phyloP scores from a whole-genome alignment of 1,140 invertebrate species.

The Catajapyx aquilonaris region DNA sequence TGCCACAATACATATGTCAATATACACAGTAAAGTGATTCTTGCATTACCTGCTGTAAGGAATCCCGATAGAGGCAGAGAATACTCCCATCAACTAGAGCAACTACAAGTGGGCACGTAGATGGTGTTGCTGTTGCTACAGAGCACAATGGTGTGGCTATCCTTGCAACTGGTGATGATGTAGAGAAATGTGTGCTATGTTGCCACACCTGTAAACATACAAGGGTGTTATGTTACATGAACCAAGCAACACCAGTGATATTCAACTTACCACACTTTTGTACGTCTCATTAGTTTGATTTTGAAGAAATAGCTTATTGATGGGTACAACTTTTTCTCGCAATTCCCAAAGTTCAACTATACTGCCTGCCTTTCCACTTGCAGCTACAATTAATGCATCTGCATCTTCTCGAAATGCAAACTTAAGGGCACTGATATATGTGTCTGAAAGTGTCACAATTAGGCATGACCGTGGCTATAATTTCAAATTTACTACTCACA shows the following conservation, averaged over 20 bases:
- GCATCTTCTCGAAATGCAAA: slow-evolving; percentile 62
- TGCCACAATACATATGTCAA: too few relatives aligned
- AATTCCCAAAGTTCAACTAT: slow-evolving; percentile 72
- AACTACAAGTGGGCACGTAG: slow-evolving; percentile 40
- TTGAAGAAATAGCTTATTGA: slow-evolving; percentile 49
- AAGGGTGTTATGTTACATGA: not conserved
- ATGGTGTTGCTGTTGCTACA: slow-evolving; percentile 32
- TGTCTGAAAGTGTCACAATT: too few relatives aligned
- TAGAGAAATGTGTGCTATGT: slow-evolving; percentile 37
- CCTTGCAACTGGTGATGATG: slow-evolving; percentile 23
- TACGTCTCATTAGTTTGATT: slow-evolving; percentile 27
- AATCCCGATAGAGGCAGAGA: slow-evolving; percentile 49
- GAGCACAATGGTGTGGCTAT: slow-evolving; percentile 36
- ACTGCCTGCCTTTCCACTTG: slow-evolving; percentile 33
- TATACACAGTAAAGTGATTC: not conserved
- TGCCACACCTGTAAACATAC: slow-evolving; percentile 32
- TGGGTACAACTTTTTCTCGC: slow-evolving; percentile 46
- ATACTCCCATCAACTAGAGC: slow-evolving; percentile 52
- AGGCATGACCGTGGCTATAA: too few relatives aligned
- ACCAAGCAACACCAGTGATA: not conserved
- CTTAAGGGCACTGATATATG: slow-evolving; percentile 49
- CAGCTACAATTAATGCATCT: slow-evolving; percentile 54
- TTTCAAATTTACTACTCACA: slow-evolving; percentile 18
- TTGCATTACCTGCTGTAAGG: slow-evolving; percentile 36
- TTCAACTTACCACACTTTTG: slow-evolving; percentile 40